phyloP scores from a whole-genome alignment of 1,140 invertebrate genomes.

The Tetramorium parvispinum region DNA sequence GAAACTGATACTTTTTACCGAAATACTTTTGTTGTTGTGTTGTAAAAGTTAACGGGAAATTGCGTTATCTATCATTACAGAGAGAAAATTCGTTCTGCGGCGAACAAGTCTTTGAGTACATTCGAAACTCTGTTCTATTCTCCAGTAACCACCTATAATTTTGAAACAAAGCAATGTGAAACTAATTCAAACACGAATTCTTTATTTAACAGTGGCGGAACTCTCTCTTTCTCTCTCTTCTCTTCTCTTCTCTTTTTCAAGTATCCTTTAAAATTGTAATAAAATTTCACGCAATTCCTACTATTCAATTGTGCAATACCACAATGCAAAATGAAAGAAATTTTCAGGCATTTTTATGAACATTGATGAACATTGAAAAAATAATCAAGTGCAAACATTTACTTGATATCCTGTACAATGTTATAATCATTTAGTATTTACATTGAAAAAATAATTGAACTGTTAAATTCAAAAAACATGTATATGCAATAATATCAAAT shows the following conservation, averaged over 20 bases:
- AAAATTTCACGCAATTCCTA: constrained; percentile 34
- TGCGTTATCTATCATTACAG: not conserved
- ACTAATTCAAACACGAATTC: constrained; percentile 46
- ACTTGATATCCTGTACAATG: not conserved
- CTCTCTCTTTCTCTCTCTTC: not conserved
- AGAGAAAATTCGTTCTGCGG: not conserved
- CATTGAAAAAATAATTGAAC: too few species aligned
- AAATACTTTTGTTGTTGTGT: constrained; percentile 9
- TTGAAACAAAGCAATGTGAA: constrained; percentile 32
- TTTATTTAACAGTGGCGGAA: constrained; percentile 11
- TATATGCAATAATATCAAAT: too few species aligned
- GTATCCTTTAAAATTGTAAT: constrained; percentile 21
- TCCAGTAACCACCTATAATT: constrained; percentile 26
- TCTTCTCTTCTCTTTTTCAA: not conserved
- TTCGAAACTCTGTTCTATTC: constrained; percentile 32
- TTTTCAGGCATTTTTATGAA: not conserved
- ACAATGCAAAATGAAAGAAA: not conserved
- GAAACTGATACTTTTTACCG: too few species aligned
- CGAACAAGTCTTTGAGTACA: constrained; percentile 32
- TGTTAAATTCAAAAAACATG: too few species aligned
- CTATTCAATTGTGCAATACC: constrained; percentile 10
- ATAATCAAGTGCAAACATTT: not conserved
- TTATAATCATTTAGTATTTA: not conserved
- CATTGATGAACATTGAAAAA: not conserved
- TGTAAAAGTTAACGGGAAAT: constrained; percentile 18